phyloP scores from a whole-genome alignment of 1,140 invertebrate genomes.

The Pseudomyrmex gracilis region DNA sequence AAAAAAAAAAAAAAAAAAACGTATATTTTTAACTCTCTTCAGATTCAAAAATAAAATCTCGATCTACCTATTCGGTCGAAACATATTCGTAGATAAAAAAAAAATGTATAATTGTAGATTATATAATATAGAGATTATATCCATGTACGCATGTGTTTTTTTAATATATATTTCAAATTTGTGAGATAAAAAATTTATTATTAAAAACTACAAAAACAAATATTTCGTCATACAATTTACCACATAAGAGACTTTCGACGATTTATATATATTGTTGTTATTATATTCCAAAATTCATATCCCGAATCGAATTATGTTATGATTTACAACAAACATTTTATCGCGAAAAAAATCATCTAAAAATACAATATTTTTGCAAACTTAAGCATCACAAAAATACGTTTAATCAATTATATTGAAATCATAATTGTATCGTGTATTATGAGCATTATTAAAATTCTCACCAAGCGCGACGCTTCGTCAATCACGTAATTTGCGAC shows the following conservation, averaged over 20 bases:
- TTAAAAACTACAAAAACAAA: slow-evolving; percentile 2
- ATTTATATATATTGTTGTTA: slow-evolving; percentile 8
- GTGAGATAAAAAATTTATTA: neutral
- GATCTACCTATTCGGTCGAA: too few species aligned
- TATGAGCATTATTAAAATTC: slow-evolving; percentile 29
- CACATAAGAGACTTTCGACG: neutral
- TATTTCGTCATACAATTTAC: too few species aligned
- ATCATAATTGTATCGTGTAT: slow-evolving; percentile 11
- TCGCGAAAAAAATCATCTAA: neutral
- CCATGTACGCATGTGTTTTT: too few species aligned
- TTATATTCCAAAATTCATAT: neutral
- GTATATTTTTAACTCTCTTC: too few species aligned
- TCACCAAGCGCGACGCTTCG: slow-evolving; percentile 36
- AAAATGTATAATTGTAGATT: too few species aligned
- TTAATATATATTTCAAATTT: neutral
- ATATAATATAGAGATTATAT: too few species aligned
- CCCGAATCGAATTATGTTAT: neutral
- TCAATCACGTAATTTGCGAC: slow-evolving; percentile 33
- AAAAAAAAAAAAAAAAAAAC: slow-evolving; percentile 11
- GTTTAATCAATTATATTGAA: slow-evolving; percentile 6
- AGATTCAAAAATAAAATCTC: too few species aligned
- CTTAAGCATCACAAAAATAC: too few species aligned
- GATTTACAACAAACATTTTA: slow-evolving; percentile 11
- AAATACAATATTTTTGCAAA: slow-evolving; percentile 5
- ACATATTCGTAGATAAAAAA: too few species aligned